These are phyloP conservation scores for Percopsis transmontana DNA, from an alignment of 2,113 vertebrate genomes.

Conservation along the genomic window DNA sequence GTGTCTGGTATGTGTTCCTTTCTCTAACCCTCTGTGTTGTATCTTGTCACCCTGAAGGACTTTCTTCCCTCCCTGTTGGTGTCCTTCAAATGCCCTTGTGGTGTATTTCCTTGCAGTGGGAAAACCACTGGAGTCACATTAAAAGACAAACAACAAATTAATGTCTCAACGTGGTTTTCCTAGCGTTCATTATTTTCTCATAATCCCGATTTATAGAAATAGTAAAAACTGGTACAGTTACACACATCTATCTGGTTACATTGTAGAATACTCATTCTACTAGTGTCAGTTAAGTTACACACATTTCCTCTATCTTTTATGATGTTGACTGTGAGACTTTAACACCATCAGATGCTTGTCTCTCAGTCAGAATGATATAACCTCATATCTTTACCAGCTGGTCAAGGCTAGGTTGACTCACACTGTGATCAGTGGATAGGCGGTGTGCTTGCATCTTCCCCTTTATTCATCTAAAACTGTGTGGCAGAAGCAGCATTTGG, in stretches of 20 bases:
- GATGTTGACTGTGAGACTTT: no score
- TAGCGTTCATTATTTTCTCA: neutral
- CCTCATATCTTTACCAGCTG: neutral
- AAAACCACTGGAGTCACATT: slow-evolving; percentile 54
- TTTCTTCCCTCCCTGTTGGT: slow-evolving; percentile 18
- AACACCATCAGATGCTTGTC: slow-evolving; percentile 10
- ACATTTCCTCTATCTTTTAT: neutral
- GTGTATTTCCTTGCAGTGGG: neutral
- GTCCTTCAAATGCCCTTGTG: slow-evolving; percentile 25
- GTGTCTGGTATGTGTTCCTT: slow-evolving; percentile 26
- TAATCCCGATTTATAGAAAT: neutral
- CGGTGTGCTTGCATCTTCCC: slow-evolving; percentile 4
- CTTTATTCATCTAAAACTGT: neutral
- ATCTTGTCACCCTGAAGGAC: slow-evolving; percentile 30
- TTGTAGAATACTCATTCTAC: no score
- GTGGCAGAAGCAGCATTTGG: slow-evolving; percentile 16
- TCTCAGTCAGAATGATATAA: slow-evolving; percentile 7
- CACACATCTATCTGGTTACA: no score
- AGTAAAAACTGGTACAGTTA: no score
- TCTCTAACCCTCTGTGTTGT: slow-evolving; percentile 13
- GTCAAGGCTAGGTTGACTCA: neutral
- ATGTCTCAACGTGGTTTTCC: neutral
- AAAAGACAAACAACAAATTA: neutral
- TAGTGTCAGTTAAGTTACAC: no score
- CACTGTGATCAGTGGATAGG: neutral